phyloP scores from a whole-genome alignment of 2,113 vertebrate genomes.

The Procavia capensis region DNA sequence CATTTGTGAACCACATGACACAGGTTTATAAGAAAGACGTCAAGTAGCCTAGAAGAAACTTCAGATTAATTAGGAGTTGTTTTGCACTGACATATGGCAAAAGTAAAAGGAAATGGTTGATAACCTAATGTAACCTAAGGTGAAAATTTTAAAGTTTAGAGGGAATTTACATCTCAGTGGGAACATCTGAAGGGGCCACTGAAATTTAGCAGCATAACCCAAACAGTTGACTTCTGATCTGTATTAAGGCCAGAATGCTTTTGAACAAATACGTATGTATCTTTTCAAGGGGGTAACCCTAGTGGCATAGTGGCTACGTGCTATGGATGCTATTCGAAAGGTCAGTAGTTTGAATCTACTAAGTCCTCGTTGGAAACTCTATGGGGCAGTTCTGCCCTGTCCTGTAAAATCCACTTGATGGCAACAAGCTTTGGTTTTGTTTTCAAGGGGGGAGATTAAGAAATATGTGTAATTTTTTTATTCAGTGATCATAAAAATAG shows the following conservation, averaged over 20 bases:
- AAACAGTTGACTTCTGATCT: background rate
- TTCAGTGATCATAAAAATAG: constrained; percentile 47
- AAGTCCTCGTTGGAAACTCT: too few species aligned
- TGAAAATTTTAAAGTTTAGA: constrained; percentile 75
- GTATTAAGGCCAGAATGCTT: constrained; percentile 13
- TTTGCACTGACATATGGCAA: constrained; percentile 67
- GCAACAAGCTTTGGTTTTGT: too few species aligned
- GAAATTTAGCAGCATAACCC: constrained; percentile 33
- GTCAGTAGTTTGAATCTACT: too few species aligned
- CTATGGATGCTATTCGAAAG: too few species aligned
- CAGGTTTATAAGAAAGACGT: constrained; percentile 71
- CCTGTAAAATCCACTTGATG: too few species aligned
- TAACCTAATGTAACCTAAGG: constrained; percentile 66
- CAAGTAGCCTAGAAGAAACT: constrained; percentile 49
- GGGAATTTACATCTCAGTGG: constrained; percentile 39
- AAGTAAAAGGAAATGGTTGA: constrained; percentile 72
- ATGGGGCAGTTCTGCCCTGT: too few species aligned
- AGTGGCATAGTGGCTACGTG: too few species aligned
- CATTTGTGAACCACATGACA: constrained; percentile 74
- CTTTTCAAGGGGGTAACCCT: constrained; percentile 52
- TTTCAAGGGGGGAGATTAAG: constrained; percentile 42
- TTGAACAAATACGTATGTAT: constrained; percentile 26
- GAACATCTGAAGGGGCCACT: constrained; percentile 46
- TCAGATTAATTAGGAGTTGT: constrained; percentile 65
- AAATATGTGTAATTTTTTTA: constrained; percentile 43